Conservation (phyloP, 1,140 invertebrate genomes). For the Drosophila carrolli region DNA sequence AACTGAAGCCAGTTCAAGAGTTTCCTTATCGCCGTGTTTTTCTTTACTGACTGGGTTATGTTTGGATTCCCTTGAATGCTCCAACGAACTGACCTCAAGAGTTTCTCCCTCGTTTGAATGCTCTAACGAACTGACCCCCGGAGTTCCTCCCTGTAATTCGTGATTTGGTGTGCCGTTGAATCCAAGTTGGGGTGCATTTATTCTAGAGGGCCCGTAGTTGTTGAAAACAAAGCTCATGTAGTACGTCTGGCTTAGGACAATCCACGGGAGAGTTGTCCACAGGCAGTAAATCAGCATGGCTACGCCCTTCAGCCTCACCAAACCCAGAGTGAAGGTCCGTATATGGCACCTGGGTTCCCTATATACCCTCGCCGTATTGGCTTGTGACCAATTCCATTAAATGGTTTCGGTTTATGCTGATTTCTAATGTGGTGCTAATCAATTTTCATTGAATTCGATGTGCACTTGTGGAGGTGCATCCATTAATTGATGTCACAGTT, state of each 20-base stretch:
- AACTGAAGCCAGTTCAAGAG: slow-evolving; percentile 25
- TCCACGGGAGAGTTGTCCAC: slow-evolving; percentile 40
- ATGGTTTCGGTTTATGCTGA: not conserved
- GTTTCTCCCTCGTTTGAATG: slow-evolving; percentile 6
- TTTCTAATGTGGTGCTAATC: not conserved
- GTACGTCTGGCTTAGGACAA: slow-evolving; percentile 54
- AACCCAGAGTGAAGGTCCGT: slow-evolving; percentile 1
- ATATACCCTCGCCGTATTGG: slow-evolving; percentile 43
- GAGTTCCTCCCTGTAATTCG: not conserved
- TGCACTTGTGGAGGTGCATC: not conserved
- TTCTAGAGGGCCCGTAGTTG: slow-evolving; percentile 28
- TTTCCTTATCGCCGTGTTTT: not conserved
- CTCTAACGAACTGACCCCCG: slow-evolving; percentile 12
- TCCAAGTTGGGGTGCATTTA: slow-evolving; percentile 4
- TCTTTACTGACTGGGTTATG: not conserved
- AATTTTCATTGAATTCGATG: slow-evolving; percentile 1
- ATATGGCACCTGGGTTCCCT: slow-evolving; percentile 27
- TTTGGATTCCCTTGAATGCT: slow-evolving; percentile 5
- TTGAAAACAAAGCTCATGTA: slow-evolving; percentile 72
- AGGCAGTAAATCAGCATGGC: slow-evolving; percentile 44
- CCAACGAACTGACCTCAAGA: slow-evolving; percentile 24
- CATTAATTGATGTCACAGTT: not conserved
- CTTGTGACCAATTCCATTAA: slow-evolving; percentile 32
- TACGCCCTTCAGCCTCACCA: not conserved
- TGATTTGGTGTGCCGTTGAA: not conserved